Evolutionary conservation across 2,797 vertebrate genomes (phyloP).

Genomic region (Cynodonichthys magdalenae): DNA sequence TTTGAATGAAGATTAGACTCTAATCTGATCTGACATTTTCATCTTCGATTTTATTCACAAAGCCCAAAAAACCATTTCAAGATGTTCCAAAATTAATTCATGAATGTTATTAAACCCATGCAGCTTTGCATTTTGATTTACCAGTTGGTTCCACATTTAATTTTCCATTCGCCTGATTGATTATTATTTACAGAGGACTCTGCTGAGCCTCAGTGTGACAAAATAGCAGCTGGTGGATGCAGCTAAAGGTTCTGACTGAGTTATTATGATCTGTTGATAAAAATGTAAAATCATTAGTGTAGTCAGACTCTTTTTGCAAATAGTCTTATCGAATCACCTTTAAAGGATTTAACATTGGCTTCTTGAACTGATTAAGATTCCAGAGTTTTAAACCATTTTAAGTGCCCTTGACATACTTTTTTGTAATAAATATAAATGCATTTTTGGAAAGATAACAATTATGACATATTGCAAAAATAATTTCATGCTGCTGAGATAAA

Average conservation of each 20-base stretch:
- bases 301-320: not conserved
- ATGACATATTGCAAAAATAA: too few relatives aligned
- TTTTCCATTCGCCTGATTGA: constrained; percentile 20
- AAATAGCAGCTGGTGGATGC: not conserved
- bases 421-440: too few relatives aligned
- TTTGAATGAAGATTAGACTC: not conserved
- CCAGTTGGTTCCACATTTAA: constrained; percentile 9
- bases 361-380: not conserved
- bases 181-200: constrained; percentile 12
- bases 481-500: too few relatives aligned
- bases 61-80: not conserved
- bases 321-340: not conserved
- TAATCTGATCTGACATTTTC: constrained; percentile 20
- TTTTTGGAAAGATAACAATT: too few relatives aligned
- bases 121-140: constrained; percentile 18
- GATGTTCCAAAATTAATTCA: constrained; percentile 4
- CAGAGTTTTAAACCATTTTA: not conserved
- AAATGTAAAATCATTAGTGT: not conserved
- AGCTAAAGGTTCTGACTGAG: too few relatives aligned
- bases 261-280: not conserved
- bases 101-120: constrained; percentile 5
- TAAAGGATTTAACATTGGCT: not conserved
- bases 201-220: constrained; percentile 6
- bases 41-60: constrained; percentile 6
- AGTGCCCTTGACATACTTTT: too few relatives aligned